Evolutionary conservation across 2,888 invertebrate species (phyloP).

Genomic region (Luperina testacea): DNA sequence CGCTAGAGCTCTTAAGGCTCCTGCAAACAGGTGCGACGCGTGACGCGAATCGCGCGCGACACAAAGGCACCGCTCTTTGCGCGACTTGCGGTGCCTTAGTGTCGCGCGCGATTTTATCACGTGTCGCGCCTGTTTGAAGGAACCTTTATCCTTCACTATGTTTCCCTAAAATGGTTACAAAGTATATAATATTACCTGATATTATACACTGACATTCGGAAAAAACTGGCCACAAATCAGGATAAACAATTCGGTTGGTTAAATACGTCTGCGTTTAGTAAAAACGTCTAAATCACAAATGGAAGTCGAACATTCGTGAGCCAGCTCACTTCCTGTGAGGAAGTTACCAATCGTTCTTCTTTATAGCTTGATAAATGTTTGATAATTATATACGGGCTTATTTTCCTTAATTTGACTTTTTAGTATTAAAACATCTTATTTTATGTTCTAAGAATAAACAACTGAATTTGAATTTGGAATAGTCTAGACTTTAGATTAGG

Average conservation of each 20-base stretch:
- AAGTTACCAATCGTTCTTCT: constrained; percentile 59
- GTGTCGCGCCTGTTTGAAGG: no score
- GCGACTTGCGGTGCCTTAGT: no score
- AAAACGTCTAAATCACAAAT: constrained; percentile 22
- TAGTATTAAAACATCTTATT: neutral
- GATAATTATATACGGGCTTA: constrained; percentile 18
- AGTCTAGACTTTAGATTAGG: neutral
- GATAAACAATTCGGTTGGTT: constrained; percentile 6
- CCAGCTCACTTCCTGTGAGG: constrained; percentile 44
- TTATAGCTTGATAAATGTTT: constrained; percentile 56
- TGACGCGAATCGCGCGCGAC: no score
- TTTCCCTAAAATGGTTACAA: neutral
- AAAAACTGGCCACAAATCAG: constrained; percentile 4
- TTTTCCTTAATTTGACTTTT: neutral
- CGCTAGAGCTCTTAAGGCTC: no score
- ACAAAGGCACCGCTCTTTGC: no score
- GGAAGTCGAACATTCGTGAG: constrained; percentile 28
- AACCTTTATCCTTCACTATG: neutral
- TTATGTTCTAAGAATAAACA: neutral
- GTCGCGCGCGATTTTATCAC: no score
- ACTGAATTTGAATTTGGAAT: neutral
- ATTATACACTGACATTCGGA: neutral
- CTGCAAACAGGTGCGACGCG: no score
- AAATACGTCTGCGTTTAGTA: constrained; percentile 15
- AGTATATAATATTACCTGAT: neutral